Evolutionary conservation across 2,113 vertebrate species (phyloP).

Genomic region (Amia ocellicauda): DNA sequence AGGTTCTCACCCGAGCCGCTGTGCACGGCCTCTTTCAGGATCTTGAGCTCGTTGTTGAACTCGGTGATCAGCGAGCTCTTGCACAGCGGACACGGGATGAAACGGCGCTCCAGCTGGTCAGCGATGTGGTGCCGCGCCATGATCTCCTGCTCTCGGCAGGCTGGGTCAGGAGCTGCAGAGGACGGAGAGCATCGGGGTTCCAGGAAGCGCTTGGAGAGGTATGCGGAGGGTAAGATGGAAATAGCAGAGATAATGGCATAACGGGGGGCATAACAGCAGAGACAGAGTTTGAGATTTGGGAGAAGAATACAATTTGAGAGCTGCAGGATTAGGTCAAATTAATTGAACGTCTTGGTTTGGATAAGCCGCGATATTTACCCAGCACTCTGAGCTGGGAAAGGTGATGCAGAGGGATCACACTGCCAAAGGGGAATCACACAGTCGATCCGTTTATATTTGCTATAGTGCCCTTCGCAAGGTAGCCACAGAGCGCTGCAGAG

Average conservation of each 20-base stretch:
- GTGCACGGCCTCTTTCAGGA: constrained; percentile 95
- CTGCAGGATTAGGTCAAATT: neutral
- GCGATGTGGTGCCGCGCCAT: constrained; percentile 90
- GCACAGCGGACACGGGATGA: constrained; percentile 91
- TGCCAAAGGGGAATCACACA: no score
- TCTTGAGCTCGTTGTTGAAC: constrained; percentile 96
- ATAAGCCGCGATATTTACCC: no score
- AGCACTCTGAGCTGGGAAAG: no score
- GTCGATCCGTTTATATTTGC: no score
- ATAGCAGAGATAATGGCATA: neutral
- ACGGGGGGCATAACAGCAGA: neutral
- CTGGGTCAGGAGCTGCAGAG: constrained; percentile 81
- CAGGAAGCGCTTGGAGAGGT: no score
- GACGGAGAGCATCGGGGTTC: neutral
- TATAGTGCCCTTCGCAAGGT: no score
- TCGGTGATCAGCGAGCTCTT: constrained; percentile 95
- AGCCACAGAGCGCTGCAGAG: no score
- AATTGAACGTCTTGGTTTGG: no score
- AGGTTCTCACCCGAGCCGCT: constrained; percentile 89
- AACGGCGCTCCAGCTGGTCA: constrained; percentile 91
- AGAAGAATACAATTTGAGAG: neutral
- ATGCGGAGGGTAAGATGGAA: no score
- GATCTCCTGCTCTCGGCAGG: constrained; percentile 92
- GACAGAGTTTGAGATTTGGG: neutral
- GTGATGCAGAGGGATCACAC: no score